phyloP scores from a whole-genome alignment of 2,113 vertebrate species.

The Philantomba maxwellii region DNA sequence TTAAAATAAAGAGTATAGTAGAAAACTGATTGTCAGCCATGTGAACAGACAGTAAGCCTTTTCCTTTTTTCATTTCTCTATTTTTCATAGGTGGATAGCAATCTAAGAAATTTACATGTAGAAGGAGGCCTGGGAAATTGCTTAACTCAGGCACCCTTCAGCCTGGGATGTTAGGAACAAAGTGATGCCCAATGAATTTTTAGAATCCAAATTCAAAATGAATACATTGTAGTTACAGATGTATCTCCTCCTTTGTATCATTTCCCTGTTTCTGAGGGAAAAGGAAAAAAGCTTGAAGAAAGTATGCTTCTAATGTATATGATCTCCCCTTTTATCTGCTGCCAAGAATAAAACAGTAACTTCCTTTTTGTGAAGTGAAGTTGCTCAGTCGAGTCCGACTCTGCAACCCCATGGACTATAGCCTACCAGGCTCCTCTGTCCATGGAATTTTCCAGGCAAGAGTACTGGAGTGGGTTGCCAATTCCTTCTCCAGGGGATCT shows the following conservation, averaged over 20 bases:
- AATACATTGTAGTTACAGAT: neutral
- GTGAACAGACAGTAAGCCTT: neutral
- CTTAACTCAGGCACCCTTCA: conserved; percentile 1
- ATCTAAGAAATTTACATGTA: conserved; percentile 39
- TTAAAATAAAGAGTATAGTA: conserved; percentile 28
- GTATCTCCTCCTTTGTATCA: neutral
- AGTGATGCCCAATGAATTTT: neutral
- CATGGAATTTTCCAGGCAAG: neutral
- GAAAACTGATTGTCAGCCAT: conserved; percentile 41
- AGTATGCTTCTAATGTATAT: neutral
- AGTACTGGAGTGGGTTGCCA: neutral
- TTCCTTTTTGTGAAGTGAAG: neutral
- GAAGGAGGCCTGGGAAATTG: neutral
- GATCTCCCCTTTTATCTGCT: neutral
- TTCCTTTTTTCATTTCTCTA: conserved; percentile 6
- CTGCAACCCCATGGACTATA: accelerated
- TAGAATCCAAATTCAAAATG: neutral
- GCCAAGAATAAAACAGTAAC: neutral
- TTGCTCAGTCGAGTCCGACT: neutral
- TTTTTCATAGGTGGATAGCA: neutral
- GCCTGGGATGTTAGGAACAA: neutral
- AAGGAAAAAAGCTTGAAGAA: neutral
- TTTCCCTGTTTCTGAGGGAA: neutral
- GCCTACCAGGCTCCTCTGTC: neutral
- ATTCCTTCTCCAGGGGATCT: neutral